A percentile compares a stretch with the other conserved stretches of the same genome.
phyloP scores from a whole-genome alignment of 2,888 invertebrate species.

The Leuctra nigra region DNA sequence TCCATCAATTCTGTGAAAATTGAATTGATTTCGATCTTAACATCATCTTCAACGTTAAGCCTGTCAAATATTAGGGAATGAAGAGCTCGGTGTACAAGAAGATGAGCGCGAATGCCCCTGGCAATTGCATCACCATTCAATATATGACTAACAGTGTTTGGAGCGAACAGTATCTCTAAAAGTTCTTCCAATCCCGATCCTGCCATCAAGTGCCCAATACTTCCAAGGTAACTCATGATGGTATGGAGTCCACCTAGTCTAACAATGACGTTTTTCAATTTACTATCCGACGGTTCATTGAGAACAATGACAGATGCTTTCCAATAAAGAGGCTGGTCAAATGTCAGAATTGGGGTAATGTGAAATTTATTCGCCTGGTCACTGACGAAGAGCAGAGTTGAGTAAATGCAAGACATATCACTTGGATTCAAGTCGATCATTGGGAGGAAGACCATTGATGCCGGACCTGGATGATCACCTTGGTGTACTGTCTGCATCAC shows the following conservation, averaged over 20 bases:
- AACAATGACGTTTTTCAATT: conserved; percentile 5
- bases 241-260: conserved; percentile 7
- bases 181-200: background rate
- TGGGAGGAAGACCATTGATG: conserved; percentile 24
- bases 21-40: too few species aligned
- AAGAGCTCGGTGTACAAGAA: too few species aligned
- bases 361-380: conserved; percentile 13
- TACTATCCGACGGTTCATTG: background rate
- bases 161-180: background rate
- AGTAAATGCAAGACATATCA: conserved; percentile 25
- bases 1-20: too few species aligned
- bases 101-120: background rate
- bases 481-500: too few species aligned
- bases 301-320: background rate
- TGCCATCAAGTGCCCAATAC: background rate
- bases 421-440: conserved; percentile 26
- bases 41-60: too few species aligned
- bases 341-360: conserved; percentile 19
- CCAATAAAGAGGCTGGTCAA: conserved; percentile 18
- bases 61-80: too few species aligned
- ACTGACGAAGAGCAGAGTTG: conserved; percentile 23
- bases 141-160: background rate
- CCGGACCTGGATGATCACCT: conserved; percentile 23
- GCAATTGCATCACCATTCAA: background rate
- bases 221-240: background rate